Base-by-base conservation (phyloP, 2,888 invertebrate species). In the Pyrgus malvae region DNA sequence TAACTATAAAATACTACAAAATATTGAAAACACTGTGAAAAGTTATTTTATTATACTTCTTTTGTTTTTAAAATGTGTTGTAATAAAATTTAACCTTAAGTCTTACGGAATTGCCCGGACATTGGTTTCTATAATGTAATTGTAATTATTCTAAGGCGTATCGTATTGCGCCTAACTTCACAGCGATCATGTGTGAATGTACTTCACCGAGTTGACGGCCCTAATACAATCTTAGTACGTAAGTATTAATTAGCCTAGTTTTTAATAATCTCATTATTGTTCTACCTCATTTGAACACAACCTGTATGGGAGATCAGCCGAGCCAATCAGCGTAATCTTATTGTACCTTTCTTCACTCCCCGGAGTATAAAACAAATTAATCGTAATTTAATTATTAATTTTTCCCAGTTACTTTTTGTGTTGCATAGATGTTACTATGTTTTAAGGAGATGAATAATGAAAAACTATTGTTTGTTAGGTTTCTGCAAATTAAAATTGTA, bases 401-500 rank as follows among this genome's bases (percentile, higher is more conserved):
- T 80, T 81, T 77, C 83, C 85, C 83, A 83, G 87, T 88, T 89
- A 86, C 74, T 83, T 84, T 90, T 90, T 91, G 90, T 91, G 89
- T 91, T 91, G 86, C 90, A 88, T 91, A 91, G 88, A 91, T 91
- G 91, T 91, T 91, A 90, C 90, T 90, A 90, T 90, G 90, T 90
- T 90, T 88, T 91, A 89, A 87, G 89, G 74, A 81, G 80, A 83
- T 81, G 83, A 86, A 80, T 78, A 78, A 68, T 80, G 79, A 81
- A 81, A 84, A 89, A 88, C 75, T 88, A 90, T 91, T 90, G 90
- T 91, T 91, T 90, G 90, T 91, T 91, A 90, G 90, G 84, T 91
- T 90, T 90, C 90, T 84, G 88, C 88, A 80, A 90, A 90, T 90
- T 90, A 90, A 91, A 86, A 82, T 71, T 85, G 86, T 90, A 90